Evolutionary conservation across 2,888 invertebrate genomes (phyloP).

Genomic region (Artemia sinica): DNA sequence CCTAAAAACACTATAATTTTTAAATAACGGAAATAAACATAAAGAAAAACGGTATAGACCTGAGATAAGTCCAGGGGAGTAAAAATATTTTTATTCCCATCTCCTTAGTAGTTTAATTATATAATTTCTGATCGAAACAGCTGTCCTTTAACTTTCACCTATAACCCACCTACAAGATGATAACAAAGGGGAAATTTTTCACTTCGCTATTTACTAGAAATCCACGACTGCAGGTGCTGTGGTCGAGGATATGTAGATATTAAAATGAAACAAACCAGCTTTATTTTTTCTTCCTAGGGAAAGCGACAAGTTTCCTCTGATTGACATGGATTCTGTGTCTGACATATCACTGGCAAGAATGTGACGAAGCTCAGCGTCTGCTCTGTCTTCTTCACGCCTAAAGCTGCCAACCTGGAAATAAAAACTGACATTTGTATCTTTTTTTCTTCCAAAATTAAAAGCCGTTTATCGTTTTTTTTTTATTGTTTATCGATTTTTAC

Average conservation of each 20-base stretch:
- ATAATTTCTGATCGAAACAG: constrained; percentile 22
- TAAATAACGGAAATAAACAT: too few relatives aligned
- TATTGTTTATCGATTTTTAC: background rate
- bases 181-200: too few relatives aligned
- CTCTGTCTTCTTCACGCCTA: constrained; percentile 53
- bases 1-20: too few relatives aligned
- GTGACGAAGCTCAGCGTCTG: constrained; percentile 57
- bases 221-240: too few relatives aligned
- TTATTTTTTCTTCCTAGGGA: constrained; percentile 32
- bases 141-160: constrained; percentile 19
- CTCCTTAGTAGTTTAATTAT: too few relatives aligned
- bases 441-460: background rate
- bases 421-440: constrained; percentile 18
- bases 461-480: background rate
- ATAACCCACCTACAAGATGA: too few relatives aligned
- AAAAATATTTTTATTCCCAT: too few relatives aligned
- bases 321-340: constrained; percentile 37
- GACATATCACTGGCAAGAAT: constrained; percentile 48
- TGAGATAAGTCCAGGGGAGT: too few relatives aligned
- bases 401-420: constrained; percentile 18
- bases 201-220: too few relatives aligned
- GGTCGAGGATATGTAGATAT: too few relatives aligned
- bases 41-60: too few relatives aligned
- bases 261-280: constrained; percentile 15
- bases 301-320: constrained; percentile 45